phyloP scores from a whole-genome alignment of 2,888 invertebrate species.

The Cephus spinipes region DNA sequence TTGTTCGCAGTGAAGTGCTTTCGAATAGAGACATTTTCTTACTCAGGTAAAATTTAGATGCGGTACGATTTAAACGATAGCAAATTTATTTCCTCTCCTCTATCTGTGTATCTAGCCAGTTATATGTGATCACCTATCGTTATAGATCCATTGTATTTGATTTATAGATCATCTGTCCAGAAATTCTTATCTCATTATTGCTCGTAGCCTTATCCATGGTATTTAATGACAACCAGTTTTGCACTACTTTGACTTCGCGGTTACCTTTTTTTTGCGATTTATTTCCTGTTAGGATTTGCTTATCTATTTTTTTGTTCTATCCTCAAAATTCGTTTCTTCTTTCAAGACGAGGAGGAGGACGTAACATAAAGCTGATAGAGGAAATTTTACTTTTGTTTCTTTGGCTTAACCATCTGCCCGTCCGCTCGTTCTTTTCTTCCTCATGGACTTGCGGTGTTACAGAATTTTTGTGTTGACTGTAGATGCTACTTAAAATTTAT shows the following conservation, averaged over 20 bases:
- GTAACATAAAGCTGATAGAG: neutral
- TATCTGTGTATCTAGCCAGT: neutral
- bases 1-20: conserved; percentile 25
- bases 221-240: neutral
- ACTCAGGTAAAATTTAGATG: conserved; percentile 12
- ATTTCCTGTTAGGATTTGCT: neutral
- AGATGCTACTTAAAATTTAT: neutral
- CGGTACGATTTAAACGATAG: conserved; percentile 1
- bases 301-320: neutral
- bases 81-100: conserved; percentile 6
- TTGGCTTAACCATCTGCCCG: neutral
- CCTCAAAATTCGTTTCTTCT: neutral
- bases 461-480: neutral
- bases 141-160: neutral
- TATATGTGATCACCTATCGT: neutral
- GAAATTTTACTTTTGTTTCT: neutral
- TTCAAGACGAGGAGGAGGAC: neutral
- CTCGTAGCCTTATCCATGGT: neutral
- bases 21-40: conserved; percentile 21
- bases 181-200: neutral
- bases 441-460: neutral
- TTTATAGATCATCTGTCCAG: neutral
- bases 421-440: neutral
- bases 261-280: neutral
- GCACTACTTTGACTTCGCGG: neutral